Conservation (phyloP, 2,888 invertebrate species). For the Drosophila heteroneura region DNA sequence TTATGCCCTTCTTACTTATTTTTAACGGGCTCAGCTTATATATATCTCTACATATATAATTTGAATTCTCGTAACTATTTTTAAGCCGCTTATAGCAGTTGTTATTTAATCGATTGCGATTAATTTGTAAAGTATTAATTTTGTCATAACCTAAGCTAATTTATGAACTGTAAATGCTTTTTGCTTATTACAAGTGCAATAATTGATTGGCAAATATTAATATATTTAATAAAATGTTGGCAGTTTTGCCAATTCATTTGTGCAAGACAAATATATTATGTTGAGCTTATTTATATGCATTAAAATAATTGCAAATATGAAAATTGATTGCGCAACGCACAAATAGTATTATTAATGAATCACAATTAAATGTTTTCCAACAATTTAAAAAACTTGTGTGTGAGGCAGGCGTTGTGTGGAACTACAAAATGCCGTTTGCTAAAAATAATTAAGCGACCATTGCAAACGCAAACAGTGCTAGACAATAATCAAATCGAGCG, state of each 20-base stretch:
- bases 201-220: constrained; percentile 6
- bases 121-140: neutral
- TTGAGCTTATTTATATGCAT: constrained; percentile 26
- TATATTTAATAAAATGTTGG: constrained; percentile 27
- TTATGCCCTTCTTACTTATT: neutral
- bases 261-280: constrained; percentile 19
- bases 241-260: constrained; percentile 31
- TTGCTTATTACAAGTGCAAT: neutral
- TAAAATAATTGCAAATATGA: constrained; percentile 28
- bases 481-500: constrained; percentile 41
- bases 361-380: constrained; percentile 45
- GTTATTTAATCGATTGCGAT: neutral
- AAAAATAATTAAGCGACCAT: constrained; percentile 72
- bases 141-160: neutral
- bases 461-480: constrained; percentile 47
- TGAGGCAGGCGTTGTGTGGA: neutral
- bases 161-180: neutral
- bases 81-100: neutral
- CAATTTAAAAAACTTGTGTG: constrained; percentile 8
- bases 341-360: constrained; percentile 41
- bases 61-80: neutral
- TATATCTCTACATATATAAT: neutral
- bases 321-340: constrained; percentile 40
- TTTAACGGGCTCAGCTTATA: neutral
- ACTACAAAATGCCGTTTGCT: constrained; percentile 38